A percentile compares a stretch with the other conserved stretches of the same genome.
phyloP scores from a whole-genome alignment of 2,888 invertebrate genomes.

The Silvanus unidentatus region DNA sequence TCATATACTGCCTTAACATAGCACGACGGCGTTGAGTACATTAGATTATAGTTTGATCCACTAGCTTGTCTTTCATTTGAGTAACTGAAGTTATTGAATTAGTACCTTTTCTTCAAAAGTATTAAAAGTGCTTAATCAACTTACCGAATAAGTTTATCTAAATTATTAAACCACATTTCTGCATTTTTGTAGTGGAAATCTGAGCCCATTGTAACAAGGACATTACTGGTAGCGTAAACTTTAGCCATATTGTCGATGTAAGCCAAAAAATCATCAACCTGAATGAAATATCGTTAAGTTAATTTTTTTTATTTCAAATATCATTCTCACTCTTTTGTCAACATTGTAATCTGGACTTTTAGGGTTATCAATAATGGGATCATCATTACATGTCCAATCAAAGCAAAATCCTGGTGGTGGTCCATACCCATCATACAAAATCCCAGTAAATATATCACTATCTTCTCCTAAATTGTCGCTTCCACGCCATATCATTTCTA shows the following conservation, averaged over 20 bases:
- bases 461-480: constrained; percentile 65
- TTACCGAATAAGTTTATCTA: constrained; percentile 87
- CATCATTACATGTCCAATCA: constrained; percentile 77
- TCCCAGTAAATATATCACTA: constrained; percentile 54
- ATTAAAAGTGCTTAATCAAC: constrained; percentile 6
- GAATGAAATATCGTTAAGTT: constrained; percentile 12
- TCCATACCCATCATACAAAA: constrained; percentile 73
- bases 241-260: constrained; percentile 51
- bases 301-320: background rate
- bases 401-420: constrained; percentile 92
- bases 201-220: constrained; percentile 86
- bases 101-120: background rate
- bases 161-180: constrained; percentile 71
- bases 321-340: constrained; percentile 57
- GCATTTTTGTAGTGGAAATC: constrained; percentile 84
- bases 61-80: constrained; percentile 56
- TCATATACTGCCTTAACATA: constrained; percentile 75
- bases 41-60: constrained; percentile 64
- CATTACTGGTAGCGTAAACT: constrained; percentile 61
- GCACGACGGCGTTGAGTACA: constrained; percentile 83
- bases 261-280: constrained; percentile 56
- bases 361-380: constrained; percentile 80
- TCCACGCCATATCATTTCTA: constrained; percentile 82
- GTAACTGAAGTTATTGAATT: constrained; percentile 47
- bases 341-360: constrained; percentile 80